Evolutionary conservation across 2,797 vertebrate species (phyloP).

Genomic region (Phalanger gymnotis): DNA sequence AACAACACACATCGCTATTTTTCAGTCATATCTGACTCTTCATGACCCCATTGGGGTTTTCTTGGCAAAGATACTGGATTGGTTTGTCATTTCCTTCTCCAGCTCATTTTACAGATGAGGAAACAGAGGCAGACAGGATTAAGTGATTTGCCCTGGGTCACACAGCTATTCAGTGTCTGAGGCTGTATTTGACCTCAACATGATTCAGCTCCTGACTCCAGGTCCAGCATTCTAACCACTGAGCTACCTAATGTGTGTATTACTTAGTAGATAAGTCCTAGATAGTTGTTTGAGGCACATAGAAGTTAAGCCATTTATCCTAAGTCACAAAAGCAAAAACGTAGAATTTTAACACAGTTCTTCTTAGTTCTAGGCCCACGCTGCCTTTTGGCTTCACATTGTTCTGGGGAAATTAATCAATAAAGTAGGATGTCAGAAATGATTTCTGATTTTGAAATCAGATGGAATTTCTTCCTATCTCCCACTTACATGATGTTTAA

Average conservation of each 20-base stretch:
- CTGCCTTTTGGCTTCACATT: not conserved
- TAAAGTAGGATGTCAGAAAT: not conserved
- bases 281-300: not conserved
- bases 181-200: not conserved
- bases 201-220: not conserved
- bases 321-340: not conserved
- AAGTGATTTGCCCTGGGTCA: not conserved
- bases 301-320: not conserved
- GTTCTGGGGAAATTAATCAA: not conserved
- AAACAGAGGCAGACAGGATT: not conserved
- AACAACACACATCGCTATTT: not conserved
- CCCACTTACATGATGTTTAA: not conserved
- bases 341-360: not conserved
- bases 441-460: not conserved
- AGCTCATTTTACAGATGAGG: not conserved
- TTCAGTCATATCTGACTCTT: not conserved
- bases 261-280: not conserved
- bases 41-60: not conserved
- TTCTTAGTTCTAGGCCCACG: not conserved
- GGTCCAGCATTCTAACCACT: not conserved
- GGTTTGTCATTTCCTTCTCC: not conserved
- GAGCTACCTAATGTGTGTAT: not conserved
- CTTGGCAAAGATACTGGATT: not conserved
- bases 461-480: not conserved
- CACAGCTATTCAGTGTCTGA: not conserved